Evolutionary conservation across 2,888 invertebrate genomes (phyloP), one percentile per base, ranked within the genome.

Genomic region (Busseola fusca): DNA sequence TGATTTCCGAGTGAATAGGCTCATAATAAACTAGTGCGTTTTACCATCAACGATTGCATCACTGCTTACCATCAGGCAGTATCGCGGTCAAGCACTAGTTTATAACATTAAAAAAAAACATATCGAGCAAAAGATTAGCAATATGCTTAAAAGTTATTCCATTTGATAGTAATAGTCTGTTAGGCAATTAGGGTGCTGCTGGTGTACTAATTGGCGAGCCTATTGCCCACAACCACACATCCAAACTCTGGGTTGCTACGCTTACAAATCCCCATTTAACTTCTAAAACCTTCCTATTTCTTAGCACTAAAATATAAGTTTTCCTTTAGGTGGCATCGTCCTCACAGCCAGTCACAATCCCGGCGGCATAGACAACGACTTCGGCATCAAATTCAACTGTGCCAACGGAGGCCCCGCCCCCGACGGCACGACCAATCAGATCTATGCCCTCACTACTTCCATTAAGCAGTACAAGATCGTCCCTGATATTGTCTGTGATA

Each of bases 281-380:
- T 62, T 30, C 27, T 30, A n/a, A 63, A n/a, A 3, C 14, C 14
- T 30, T 30, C 18, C 56, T 5, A 21, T 16, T 42, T 42, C 21
- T 62, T n/a, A 54, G 34, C 54, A 37, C 18, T 25, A 3, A 50
- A 18, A 21, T 25, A 42, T 16, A 0, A 0, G n/a, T 48, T 18
- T 34, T 66, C 70, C 6, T 40, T 2, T 92, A 96, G 99, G 99
- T 84, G 99, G 99, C 18, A 99, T 99, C 84, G 98, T 99, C 56
- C 96, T 99, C 57, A 99, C 99, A 0, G 99, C 99, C 0, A 99
- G 99, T 25, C 99, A 99, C 94, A 99, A 99, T 94, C 99, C 99
- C 1, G 99, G 99, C 68, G 99, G 99, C 50, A 98, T 98, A 12
- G 97, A 99, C 89, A 98, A 98, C 82, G 99, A 99, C 94, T 99